Evolutionary conservation across 2,888 invertebrate species (phyloP), one percentile per base, ranked within the genome.

Genomic region (Pherbina coryleti): DNA sequence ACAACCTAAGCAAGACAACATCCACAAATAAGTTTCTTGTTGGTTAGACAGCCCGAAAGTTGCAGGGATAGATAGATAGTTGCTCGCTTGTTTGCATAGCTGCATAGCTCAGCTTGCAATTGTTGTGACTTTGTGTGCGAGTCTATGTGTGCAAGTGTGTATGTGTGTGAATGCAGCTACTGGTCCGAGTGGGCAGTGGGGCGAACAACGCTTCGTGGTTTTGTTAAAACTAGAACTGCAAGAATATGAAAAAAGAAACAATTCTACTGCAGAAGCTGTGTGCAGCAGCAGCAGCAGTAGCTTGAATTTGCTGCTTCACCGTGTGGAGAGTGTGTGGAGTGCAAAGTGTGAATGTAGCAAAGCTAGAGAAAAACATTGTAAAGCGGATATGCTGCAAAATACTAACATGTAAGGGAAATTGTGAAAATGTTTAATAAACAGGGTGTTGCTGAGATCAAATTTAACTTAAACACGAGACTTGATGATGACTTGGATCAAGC

Each of bases 341-440:
- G 11, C 57, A 60, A 17, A 17, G 25, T 17, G 28, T 60, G 17
- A 5, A 5, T 14, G 14, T 5, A 3, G 28, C 44, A 28, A 11
- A 44, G 53, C 37, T 44, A 37, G n/a, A 44, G 37, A 75, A 60
- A 66, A 4, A 14, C 51, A 67, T 34, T 34, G 31, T 22, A 53
- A 53, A 66, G 75, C 55, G 55, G 75, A 64, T 66, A 75, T 67
- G 19, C 66, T 34, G 49, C 17, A 64, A 69, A 72, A 17, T 55
- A 37, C 34, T 44, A 69, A n/a, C 28, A 14, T 73, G 62, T 62
- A 53, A 51, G 51, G 64, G 34, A 73, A 73, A 49, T 49, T 74
- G 64, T 74, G 51, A 69, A 75, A 75, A 53, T 55, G 44, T 37
- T 55, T 37, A 22, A 51, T 9, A 37, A 11, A 69, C 34, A 2